Evolutionary conservation across 2,113 vertebrate genomes (phyloP), one percentile per base, ranked within the genome.

Genomic region (Otocyon megalotis): DNA sequence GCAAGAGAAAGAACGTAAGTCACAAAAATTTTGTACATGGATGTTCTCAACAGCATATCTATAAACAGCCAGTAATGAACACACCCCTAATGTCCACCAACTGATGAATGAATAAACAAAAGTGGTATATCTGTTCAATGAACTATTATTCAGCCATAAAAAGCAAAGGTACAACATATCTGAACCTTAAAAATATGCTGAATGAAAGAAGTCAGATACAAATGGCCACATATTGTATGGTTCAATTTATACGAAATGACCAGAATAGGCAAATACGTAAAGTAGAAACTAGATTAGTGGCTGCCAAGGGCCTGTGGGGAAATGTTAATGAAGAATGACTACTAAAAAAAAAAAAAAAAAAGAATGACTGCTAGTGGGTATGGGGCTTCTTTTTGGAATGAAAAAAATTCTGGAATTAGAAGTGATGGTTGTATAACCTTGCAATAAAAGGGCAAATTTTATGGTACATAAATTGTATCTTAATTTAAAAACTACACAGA

Each of bases 361-460:
- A 35, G 30, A 65, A 20, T 32, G 48, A 85, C 58, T 37, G 35
- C 54, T 84, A 74, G 24, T 4, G 4, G 50, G 53, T 87, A 71
- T 20, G 35, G 26, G 15, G 65, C 32, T 87, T 35, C 32, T 54
- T 76, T 63, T 37, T 14, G 58, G 48, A 48, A 13, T 53, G 56
- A 93, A 53, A 71, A 93, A 54, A 35, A 84, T 84, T 84, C 54
- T 74, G 65, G 80, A 92, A 84, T 92, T 92, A 72, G 79, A 20
- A 17, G 35, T 20, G 15, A 92, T 50, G 10, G 32, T 53, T 50
- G 30, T 30, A 84, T 37, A 84, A 74, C 32, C 67, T 74, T 74
- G 37, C 74, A 67, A 84, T 74, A 20, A 58, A 58, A 58, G 56
- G 56, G 56, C 20, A 20, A 58, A 58, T 58, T 58, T 58, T 58